Evolutionary conservation across 2,797 vertebrate species (phyloP), one percentile per base, ranked within the genome.

Genomic region (Enteromius fasciolatus): DNA sequence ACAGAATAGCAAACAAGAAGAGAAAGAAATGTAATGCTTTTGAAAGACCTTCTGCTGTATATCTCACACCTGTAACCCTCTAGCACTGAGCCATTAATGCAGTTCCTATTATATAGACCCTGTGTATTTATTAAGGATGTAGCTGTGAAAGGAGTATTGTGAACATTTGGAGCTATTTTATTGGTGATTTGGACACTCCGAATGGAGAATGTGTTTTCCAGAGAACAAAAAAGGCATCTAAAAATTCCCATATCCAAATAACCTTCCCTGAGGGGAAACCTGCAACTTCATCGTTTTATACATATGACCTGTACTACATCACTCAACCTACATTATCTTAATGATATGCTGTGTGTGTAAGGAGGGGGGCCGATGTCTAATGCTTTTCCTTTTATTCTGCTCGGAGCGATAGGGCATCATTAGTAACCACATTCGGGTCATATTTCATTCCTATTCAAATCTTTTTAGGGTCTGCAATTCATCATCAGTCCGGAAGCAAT

Each of bases 391-490:
- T 73, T 50, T 48, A 48, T 64, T 57, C 31, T 9, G 75, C 72
- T 63, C 44, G 4, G 39, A 73, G 59, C 78, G 9, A 78, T 78
- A 44, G 69, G 75, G 48, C 80, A 69, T 66, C 75, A 82, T 78
- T 74, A 78, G 44, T 36, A 82, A 68, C 28, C 59, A 20, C 75
- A 39, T 68, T 41, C 23, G 20, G 80, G 44, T 82, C 41, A 76
- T 82, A 68, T 78, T 79, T 76, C 70, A 61, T 57, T 73, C 23
- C 57, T 59, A 36, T 83, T 68, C 44, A 76, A 36, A 63, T 75
- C 20, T 69, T 85, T 77, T 83, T 41, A 8, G 50, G 69, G 28
- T 82, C 75, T 85, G 84, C 69, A 69, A 82, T 85, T 73, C 76
- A 72, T 79, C 77, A 67, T 12, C 59, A 67, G 76, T 67, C 61